These are phyloP conservation scores for Cryptocephalus primarius DNA, from an alignment of 2,888 invertebrate species.

Conservation along the genomic window DNA sequence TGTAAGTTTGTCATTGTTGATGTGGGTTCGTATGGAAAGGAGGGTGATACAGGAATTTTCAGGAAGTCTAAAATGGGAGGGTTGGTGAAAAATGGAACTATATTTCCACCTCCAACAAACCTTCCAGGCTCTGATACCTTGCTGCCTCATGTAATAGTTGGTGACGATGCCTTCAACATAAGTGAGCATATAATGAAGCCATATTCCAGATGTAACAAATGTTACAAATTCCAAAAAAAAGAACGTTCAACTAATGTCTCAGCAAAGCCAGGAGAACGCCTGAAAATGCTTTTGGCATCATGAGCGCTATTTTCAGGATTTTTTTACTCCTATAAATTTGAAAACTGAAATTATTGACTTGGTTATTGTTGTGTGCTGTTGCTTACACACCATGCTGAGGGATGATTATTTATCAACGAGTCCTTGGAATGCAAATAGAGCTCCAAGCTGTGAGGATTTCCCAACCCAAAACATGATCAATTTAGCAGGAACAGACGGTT, in stretches of 20 bases:
- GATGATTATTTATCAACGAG: not conserved
- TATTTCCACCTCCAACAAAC: not conserved
- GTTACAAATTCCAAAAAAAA: not conserved
- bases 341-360: not conserved
- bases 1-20: not conserved
- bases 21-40: not conserved
- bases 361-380: not conserved
- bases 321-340: slow-evolving; percentile 1
- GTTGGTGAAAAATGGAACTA: not conserved
- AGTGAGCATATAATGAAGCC: not conserved
- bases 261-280: not conserved
- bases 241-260: not conserved
- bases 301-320: not conserved
- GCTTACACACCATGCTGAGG: not conserved
- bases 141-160: not conserved
- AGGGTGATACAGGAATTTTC: slow-evolving; percentile 1
- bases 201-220: not conserved
- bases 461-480: not conserved
- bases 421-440: not conserved
- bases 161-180: not conserved
- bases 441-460: not conserved
- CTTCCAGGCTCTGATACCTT: not conserved
- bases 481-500: not conserved
- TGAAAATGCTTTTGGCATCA: not conserved
- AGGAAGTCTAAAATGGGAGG: not conserved